Evolutionary conservation across 2,797 vertebrate species (phyloP).

Genomic region (Crypturellus tataupa): DNA sequence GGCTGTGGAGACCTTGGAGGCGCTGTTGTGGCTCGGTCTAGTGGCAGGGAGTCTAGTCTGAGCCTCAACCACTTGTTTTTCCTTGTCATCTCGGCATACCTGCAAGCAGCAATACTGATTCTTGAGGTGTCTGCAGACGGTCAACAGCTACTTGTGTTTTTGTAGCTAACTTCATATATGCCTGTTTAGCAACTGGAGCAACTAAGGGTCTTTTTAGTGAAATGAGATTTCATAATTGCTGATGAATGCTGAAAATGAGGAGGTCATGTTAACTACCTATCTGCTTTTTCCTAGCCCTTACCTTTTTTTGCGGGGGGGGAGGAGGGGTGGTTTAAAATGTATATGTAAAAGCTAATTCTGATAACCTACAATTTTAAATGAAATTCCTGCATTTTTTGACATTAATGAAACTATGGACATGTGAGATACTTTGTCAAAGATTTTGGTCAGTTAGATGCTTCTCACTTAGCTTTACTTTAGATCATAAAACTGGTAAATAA

Average conservation of each 20-base stretch:
- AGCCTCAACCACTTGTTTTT: conserved; percentile 29
- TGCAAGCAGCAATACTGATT: conserved; percentile 22
- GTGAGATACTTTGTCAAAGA: not conserved
- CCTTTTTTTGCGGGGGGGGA: too few relatives aligned
- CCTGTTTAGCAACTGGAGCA: conserved; percentile 4
- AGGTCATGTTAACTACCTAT: not conserved
- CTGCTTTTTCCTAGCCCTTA: not conserved
- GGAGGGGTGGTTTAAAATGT: too few relatives aligned
- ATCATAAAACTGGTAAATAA: not conserved
- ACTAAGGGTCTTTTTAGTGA: not conserved
- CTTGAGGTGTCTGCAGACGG: not conserved
- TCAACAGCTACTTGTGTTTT: conserved; percentile 34
- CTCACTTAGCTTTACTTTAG: not conserved
- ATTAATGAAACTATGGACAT: not conserved
- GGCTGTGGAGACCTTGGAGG: fast-evolving
- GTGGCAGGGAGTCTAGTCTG: fast-evolving
- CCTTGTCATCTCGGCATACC: not conserved
- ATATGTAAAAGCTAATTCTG: too few relatives aligned
- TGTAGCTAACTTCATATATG: not conserved
- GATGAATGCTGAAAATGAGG: not conserved
- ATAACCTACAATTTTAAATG: too few relatives aligned
- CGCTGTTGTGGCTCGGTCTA: not conserved
- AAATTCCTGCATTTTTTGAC: not conserved
- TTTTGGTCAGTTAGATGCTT: not conserved
- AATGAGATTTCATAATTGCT: not conserved